Evolutionary conservation across 2,888 invertebrate genomes (phyloP), one percentile per base, ranked within the genome.

Genomic region (Aleiodes testaceus): DNA sequence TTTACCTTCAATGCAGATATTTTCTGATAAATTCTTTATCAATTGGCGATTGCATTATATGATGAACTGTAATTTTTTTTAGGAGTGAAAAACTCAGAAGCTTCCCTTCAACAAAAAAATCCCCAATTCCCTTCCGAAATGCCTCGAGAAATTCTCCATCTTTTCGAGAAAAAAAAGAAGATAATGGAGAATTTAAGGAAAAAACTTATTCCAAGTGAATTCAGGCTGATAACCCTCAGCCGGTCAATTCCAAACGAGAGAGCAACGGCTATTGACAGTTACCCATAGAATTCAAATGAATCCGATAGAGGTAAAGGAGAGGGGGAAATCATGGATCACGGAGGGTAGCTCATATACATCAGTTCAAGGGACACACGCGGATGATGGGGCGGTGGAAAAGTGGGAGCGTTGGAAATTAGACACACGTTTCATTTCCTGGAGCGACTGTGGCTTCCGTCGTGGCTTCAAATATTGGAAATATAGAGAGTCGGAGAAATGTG

Each of bases 371-470:
- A 64, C 53, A 47, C 42, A 42, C 49, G 44, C 14, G 44, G 18
- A 26, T 30, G 68, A 30, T 22, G 20, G 12, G 12, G 11, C 16
- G 3, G 49, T 50, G 18, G 49, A 22, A 47, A 42, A 47, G 49
- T n/a, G 7, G 47, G 72, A 76, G 77, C 79, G 81, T 84, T 86
- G 84, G 84, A 85, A 86, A 86, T 85, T 86, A 85, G 85, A 85
- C 85, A 84, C 85, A 84, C 85, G 78, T 85, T 85, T 86, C 85
- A 86, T 86, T 86, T 86, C 85, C 86, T 85, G 85, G 75, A 82
- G 77, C 82, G 83, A 83, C 83, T 83, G 82, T 80, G 80, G 81
- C 81, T 84, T 86, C 86, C 85, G 85, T 77, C 80, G 77, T 78
- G 75, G 78, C 82, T 84, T 84, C 83, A 83, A 84, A 84, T 85